Base-by-base conservation (phyloP, 2,113 vertebrate species). In the human region DNA sequence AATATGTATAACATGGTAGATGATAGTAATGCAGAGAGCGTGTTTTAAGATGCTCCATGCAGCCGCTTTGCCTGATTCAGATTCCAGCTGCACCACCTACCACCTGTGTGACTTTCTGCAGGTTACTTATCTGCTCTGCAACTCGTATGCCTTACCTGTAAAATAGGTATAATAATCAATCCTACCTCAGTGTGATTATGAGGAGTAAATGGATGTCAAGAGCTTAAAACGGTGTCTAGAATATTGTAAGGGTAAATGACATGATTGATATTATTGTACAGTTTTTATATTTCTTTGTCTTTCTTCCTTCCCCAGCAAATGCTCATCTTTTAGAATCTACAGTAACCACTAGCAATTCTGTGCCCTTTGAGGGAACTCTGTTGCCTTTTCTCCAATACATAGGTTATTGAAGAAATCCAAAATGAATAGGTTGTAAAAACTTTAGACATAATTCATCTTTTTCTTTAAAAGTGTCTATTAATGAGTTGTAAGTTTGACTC, bases 361-460 rank as follows among this genome's bases (percentile, higher is more conserved):
- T 66, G 38, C 35, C 88, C 48, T 87, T 59, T 68, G 59, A 85
- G 35, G 66, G 10, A 30, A 66, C 14, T 72, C 23, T 66, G 16
- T 72, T 50, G 3, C 30, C 8, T 83, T 61, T 79, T 79, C 55
- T 32, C 45, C 48, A 25, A 18, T 16, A 57, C 40, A 81, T 30
- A 64, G 30, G 35, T 78, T 92, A 89, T 66, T 73, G 66, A 89
- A 93, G 68, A 89, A 72, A 86, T 81, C 10, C 66, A 20, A 66
- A 92, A 70, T 88, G 48, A 61, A 64, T 43, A 95, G 45, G 8
- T 57, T 88, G 89, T 82, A 82, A 91, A 95, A 95, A 38, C 52
- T 73, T 92, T 40, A 52, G 27, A 9, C 50, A 32, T 35, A 78
- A 81, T 79, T 92, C 18, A 14, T 17, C n/a, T 76, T 95, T 95